Evolutionary conservation across 2,797 vertebrate species (phyloP).

Genomic region (Cossypha niveicapilla): DNA sequence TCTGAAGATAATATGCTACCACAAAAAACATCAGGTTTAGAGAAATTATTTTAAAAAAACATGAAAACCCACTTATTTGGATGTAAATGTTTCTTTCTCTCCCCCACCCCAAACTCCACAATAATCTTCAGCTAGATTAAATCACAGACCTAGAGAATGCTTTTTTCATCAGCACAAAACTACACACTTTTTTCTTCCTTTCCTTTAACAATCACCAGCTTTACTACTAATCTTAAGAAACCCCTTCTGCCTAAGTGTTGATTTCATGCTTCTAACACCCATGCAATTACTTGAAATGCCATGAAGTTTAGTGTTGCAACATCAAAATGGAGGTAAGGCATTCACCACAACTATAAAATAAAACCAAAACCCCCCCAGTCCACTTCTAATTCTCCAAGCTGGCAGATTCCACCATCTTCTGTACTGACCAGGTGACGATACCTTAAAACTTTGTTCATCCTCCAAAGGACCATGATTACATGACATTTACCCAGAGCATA

Average conservation of each 20-base stretch:
- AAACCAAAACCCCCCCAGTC: not conserved
- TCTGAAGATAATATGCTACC: not conserved
- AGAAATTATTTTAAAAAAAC: not conserved
- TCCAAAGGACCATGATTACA: not conserved
- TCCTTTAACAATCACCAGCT: not conserved
- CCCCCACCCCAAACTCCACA: rapidly evolving
- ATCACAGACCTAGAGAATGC: not conserved
- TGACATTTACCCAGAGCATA: not conserved
- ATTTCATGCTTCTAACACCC: not conserved
- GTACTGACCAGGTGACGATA: not conserved
- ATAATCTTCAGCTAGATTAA: not conserved
- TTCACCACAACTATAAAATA: not conserved
- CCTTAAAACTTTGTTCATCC: not conserved
- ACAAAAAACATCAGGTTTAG: not conserved
- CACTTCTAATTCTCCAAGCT: not conserved
- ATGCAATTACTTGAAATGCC: not conserved
- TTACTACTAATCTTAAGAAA: not conserved
- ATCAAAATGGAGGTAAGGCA: not conserved
- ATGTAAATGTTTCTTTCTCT: not conserved
- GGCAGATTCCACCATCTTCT: not conserved
- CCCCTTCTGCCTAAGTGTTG: not conserved
- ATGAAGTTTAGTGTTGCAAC: not conserved
- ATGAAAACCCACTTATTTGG: not conserved
- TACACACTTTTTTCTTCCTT: not conserved
- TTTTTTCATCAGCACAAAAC: not conserved